Base-by-base conservation (phyloP, 1,140 invertebrate genomes). In the Aphidius gifuensis region DNA sequence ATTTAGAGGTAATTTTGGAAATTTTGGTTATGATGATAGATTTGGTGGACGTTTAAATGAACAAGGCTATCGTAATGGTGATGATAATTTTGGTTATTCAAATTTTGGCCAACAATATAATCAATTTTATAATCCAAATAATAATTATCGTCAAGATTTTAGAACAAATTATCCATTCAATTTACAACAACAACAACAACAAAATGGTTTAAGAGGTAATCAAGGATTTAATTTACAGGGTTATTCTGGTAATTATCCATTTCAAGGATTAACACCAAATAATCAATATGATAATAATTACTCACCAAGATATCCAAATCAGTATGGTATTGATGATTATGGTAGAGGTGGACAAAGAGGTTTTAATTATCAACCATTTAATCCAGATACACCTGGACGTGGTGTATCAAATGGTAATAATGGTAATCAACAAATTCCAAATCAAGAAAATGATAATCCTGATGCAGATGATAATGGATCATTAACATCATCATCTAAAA, bases 251-350 rank as follows among this genome's bases (percentile, higher is more conserved):
- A 38, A 23, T 9, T 53, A 38, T 40, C 53, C 53, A n/a, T 55
- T 43, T 5, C 53, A 55, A 16, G 53, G 53, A 42, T 43, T 42
- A 7, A 39, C 53, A 4, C 40, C 40, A 38, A 55, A 55, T 16
- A 45, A 32, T 46, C 16, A 51, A 58, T 55, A 44, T 64, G 1
- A 2, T 16, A 4, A 2, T 16, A 4, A 21, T 16, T 3, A 60
- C 53, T 43, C 58, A 53, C 23, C 23, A 16, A 60, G 55, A n/a
- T 64, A 53, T 60, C 61, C 51, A 46, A 66, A 66, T 49, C 45
- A 54, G 1, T 40, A 47, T 32, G 23, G 23, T 32, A 1, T 32
- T 5, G 39, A 21, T 7, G 45, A 58, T 23, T 58, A 61, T 58
- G 49, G 53, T 51, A 49, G 32, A 8, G 32, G 61, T 3, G 49